Percentiles rank a stretch among this genome's conserved stretches.
phyloP scores from a whole-genome alignment of 53 echinoderm and acorn worm genomes.

The Paracentrotus lividus region DNA sequence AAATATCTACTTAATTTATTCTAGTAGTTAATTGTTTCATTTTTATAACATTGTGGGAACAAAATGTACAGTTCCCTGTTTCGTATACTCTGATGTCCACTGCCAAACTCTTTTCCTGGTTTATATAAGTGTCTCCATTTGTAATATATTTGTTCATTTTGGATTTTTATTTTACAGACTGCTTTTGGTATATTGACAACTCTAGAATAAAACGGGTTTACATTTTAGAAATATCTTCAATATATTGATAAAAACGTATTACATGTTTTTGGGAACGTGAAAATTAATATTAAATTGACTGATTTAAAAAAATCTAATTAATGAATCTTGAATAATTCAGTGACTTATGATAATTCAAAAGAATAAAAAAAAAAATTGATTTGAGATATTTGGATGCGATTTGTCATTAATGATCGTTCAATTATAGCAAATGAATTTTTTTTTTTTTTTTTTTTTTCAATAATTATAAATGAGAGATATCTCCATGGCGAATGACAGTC shows the following conservation, averaged over 20 bases:
- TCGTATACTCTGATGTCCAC: background rate
- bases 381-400: too few species aligned
- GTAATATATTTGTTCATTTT: background rate
- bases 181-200: background rate
- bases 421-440: too few species aligned
- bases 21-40: too few species aligned
- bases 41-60: too few species aligned
- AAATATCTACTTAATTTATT: too few species aligned
- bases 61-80: too few species aligned
- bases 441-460: too few species aligned
- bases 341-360: too few species aligned
- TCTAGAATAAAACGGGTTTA: conserved; percentile 32
- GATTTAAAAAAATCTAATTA: background rate
- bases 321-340: background rate
- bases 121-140: background rate
- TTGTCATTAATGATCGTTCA: too few species aligned
- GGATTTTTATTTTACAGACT: background rate
- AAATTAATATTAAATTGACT: background rate
- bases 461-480: too few species aligned
- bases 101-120: background rate
- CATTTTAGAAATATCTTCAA: background rate
- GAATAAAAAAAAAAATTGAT: too few species aligned
- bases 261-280: background rate
- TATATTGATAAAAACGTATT: background rate
- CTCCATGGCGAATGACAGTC: background rate